Conservation (phyloP, 2,888 invertebrate genomes). For the Melieria crassipennis region DNA sequence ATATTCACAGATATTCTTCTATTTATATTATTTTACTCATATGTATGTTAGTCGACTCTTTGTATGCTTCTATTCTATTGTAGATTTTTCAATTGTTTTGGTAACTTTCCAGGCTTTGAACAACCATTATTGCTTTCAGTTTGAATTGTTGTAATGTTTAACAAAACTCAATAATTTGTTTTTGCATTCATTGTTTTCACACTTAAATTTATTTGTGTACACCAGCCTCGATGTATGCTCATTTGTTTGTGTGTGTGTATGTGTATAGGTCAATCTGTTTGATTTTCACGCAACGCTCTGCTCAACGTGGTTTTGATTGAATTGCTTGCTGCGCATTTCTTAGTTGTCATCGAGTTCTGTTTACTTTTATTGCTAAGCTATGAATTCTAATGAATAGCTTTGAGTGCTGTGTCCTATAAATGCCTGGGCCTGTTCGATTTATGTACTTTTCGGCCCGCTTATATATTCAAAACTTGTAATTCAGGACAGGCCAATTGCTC, state of each 20-base stretch:
- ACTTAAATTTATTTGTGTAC: not conserved
- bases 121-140: conserved; percentile 28
- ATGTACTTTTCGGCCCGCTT: no score
- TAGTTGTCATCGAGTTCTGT: no score
- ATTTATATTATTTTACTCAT: conserved; percentile 12
- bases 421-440: no score
- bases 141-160: conserved; percentile 1
- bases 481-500: no score
- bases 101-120: not conserved
- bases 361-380: no score
- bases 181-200: not conserved
- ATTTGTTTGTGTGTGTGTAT: not conserved
- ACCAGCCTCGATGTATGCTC: not conserved
- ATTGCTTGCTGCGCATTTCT: not conserved
- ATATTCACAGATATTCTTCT: not conserved
- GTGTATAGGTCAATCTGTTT: not conserved
- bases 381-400: no score
- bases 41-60: not conserved
- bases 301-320: not conserved
- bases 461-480: no score
- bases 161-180: not conserved
- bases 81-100: not conserved
- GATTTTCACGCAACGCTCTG: not conserved
- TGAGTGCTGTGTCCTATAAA: no score
- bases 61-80: not conserved